Evolutionary conservation across 1,140 invertebrate genomes (phyloP).

Genomic region (Octopus sinensis): DNA sequence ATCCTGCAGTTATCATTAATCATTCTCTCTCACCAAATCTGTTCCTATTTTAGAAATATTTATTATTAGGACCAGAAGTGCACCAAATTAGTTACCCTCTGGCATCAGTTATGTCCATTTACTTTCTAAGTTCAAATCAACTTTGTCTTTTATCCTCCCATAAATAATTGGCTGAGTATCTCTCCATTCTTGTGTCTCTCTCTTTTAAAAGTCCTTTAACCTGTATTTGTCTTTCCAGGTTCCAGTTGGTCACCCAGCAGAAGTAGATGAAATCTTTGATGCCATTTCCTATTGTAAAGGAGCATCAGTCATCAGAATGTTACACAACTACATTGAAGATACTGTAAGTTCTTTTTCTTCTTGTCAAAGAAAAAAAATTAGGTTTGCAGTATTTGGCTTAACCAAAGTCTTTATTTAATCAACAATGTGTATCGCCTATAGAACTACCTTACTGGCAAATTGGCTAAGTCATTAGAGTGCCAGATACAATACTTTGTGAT

Average conservation of each 20-base stretch:
- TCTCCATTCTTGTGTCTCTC: neutral
- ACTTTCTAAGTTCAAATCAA: neutral
- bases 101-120: neutral
- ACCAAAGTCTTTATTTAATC: no score
- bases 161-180: neutral
- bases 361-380: no score
- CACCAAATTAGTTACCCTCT: neutral
- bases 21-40: no score
- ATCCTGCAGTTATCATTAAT: no score
- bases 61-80: neutral
- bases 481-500: no score
- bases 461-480: no score
- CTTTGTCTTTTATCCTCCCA: neutral
- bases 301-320: constrained; percentile 88
- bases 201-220: neutral
- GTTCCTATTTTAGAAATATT: neutral
- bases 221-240: constrained; percentile 41
- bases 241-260: constrained; percentile 54
- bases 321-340: constrained; percentile 92
- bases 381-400: no score
- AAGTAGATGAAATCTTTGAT: constrained; percentile 60
- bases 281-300: constrained; percentile 61
- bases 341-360: constrained; percentile 32
- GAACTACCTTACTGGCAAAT: no score
- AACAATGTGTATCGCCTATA: no score